phyloP scores from a whole-genome alignment of 1,140 invertebrate species.

The Euwallacea fornicatus region DNA sequence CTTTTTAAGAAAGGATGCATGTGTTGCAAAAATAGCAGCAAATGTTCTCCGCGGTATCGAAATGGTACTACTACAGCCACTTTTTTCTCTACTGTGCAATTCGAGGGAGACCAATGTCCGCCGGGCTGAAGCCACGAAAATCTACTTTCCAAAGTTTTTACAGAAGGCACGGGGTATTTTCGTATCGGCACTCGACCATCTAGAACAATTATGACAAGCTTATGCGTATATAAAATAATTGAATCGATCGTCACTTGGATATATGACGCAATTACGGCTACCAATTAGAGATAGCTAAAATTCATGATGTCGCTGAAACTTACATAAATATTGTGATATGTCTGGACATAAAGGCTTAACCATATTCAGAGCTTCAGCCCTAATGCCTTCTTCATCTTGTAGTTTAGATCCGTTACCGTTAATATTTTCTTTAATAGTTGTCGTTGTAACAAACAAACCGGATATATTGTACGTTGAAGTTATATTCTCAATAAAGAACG shows the following conservation, averaged over 20 bases:
- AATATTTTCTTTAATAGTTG: background rate
- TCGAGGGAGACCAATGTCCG: slow-evolving; percentile 73
- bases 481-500: slow-evolving; percentile 30
- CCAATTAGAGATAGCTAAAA: too few relatives aligned
- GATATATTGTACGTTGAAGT: slow-evolving; percentile 13
- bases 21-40: slow-evolving; percentile 81
- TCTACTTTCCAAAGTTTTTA: slow-evolving; percentile 53
- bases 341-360: slow-evolving; percentile 36
- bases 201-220: slow-evolving; percentile 36
- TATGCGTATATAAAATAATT: background rate
- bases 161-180: slow-evolving; percentile 54
- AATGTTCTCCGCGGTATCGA: slow-evolving; percentile 80
- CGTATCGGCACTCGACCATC: slow-evolving; percentile 55
- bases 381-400: background rate
- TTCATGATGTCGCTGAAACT: background rate
- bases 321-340: slow-evolving; percentile 35
- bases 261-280: too few relatives aligned
- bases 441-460: background rate
- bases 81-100: slow-evolving; percentile 73
- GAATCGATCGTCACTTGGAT: too few relatives aligned
- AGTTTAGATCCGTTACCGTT: background rate
- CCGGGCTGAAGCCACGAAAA: slow-evolving; percentile 64
- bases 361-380: background rate
- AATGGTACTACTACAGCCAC: slow-evolving; percentile 91
- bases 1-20: slow-evolving; percentile 88